A percentile compares a stretch with the other conserved stretches of the same genome.
These are phyloP conservation scores for Chloropsis hardwickii DNA, from an alignment of 2,113 vertebrate species.

Conservation along the genomic window DNA sequence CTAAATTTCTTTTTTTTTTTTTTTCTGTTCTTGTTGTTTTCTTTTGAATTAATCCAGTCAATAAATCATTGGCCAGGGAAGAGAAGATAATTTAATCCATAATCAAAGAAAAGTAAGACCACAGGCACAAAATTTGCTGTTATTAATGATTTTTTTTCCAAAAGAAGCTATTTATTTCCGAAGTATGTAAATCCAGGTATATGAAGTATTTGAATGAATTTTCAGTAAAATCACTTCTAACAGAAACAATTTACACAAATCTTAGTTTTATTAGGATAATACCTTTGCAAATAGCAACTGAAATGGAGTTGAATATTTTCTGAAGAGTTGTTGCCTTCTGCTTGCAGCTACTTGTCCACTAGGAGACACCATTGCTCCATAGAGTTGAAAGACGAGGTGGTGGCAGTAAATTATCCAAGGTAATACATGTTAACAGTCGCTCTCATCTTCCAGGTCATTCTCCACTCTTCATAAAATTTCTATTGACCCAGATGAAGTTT, in stretches of 20 bases:
- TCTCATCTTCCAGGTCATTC: neutral
- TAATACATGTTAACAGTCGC: neutral
- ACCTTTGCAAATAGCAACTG: neutral
- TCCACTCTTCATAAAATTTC: neutral
- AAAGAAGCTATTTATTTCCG: neutral
- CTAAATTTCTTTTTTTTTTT: neutral
- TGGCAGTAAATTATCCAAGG: neutral
- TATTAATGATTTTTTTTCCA: neutral
- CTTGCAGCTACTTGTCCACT: neutral
- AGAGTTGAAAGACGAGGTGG: neutral
- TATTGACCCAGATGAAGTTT: neutral
- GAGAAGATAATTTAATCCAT: neutral
- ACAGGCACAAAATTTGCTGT: neutral
- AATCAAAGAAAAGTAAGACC: neutral
- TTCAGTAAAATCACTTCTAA: neutral
- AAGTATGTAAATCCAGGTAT: neutral
- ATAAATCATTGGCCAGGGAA: neutral
- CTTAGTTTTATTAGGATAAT: neutral
- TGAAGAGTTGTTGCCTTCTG: neutral
- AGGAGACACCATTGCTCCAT: constrained; percentile 15
- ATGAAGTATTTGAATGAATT: neutral
- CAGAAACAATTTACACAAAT: neutral
- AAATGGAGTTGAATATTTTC: neutral
- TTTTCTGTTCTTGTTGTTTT: too few species aligned
- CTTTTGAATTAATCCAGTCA: neutral